These are phyloP conservation scores for Coreius guichenoti DNA, from an alignment of 2,797 vertebrate species.

Conservation along the genomic window DNA sequence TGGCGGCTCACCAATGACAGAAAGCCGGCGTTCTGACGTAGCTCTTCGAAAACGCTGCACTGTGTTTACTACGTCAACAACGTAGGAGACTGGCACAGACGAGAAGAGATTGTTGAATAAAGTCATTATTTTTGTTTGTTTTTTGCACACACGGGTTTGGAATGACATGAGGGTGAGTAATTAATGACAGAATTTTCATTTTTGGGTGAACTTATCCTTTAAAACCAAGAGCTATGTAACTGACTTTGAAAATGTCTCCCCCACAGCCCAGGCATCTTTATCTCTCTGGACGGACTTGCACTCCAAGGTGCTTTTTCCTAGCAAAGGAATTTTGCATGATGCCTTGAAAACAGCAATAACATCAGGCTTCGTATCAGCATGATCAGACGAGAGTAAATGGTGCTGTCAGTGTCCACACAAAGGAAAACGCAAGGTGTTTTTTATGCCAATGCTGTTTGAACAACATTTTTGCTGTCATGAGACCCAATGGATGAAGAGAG, in stretches of 20 bases:
- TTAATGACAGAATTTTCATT: too few species aligned
- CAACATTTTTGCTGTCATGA: background rate
- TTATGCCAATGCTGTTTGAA: conserved; percentile 30
- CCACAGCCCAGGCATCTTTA: background rate
- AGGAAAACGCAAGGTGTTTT: conserved; percentile 56
- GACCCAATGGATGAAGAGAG: background rate
- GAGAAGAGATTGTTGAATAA: too few species aligned
- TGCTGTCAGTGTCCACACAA: conserved; percentile 62
- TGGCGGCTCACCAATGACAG: too few species aligned
- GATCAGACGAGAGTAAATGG: conserved; percentile 66
- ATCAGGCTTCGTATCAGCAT: conserved; percentile 54
- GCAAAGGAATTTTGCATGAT: conserved; percentile 61
- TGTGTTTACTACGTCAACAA: too few species aligned
- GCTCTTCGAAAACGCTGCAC: too few species aligned
- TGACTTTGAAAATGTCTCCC: conserved; percentile 14
- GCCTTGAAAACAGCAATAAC: conserved; percentile 63
- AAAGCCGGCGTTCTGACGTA: too few species aligned
- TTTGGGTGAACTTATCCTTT: too few species aligned
- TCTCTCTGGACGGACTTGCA: conserved; percentile 29
- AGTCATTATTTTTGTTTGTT: too few species aligned
- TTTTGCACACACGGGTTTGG: too few species aligned
- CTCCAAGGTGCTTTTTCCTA: conserved; percentile 57
- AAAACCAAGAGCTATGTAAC: background rate
- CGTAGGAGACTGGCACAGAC: too few species aligned
- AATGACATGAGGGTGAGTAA: too few species aligned